Evolutionary conservation across 2,888 invertebrate species (phyloP), one percentile per base, ranked within the genome.

Genomic region (Julus scanicus): DNA sequence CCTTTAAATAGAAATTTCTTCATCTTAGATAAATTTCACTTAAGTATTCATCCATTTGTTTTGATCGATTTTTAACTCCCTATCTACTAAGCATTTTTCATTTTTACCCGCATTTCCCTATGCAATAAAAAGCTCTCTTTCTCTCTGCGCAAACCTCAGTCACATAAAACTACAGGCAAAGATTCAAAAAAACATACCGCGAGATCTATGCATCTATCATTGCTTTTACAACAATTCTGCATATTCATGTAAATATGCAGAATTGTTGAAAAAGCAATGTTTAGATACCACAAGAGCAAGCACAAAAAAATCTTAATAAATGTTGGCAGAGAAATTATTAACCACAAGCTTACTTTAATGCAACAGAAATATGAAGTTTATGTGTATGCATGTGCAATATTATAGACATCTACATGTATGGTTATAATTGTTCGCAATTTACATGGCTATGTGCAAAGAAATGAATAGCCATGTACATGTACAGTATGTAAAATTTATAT

Each of bases 1-100:
- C 80, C 80, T 80, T 80, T 80, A 80, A 80, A 80, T 80, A 80
- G 80, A 80, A 80, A 80, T 80, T 80, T 80, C 80, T 80, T 80
- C 80, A 80, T 80, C 80, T 80, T 80, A 80, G 80, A 80, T 80
- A 80, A 80, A 80, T 80, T 80, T 80, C 80, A 80, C 80, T 80
- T 80, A 80, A 80, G 80, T 80, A 80, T 80, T 80, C 80, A 80
- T 80, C 80, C 80, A 80, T 80, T 80, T 80, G 80, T 80, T 80
- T 53, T 80, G 80, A 80, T 80, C 80, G 80, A 80, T 80, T 80
- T 80, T 80, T 80, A 80, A 80, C 80, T 80, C 80, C 80, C 80
- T 80, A 80, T 80, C 80, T 80, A 80, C 80, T 80, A 80, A 80
- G 80, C 80, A 80, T 80, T 80, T 80, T 37, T 80, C 80, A 80